Conservation (phyloP, 2,888 invertebrate genomes). For the Tholera decimalis region DNA sequence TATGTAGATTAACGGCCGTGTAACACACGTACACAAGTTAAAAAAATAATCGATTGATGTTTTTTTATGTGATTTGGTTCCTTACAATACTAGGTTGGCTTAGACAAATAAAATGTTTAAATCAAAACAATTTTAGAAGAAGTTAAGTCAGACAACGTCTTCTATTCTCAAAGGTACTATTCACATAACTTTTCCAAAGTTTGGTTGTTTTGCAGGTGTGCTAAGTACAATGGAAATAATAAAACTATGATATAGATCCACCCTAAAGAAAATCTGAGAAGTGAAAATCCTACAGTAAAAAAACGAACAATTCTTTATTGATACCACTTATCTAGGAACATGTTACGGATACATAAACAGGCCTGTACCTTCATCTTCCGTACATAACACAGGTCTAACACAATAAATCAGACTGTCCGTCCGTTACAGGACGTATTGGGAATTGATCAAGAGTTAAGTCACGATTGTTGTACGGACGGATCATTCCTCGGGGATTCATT, state of each 20-base stretch:
- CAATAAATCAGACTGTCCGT: slow-evolving; percentile 77
- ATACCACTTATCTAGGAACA: background rate
- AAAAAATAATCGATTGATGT: too few species aligned
- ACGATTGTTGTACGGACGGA: slow-evolving; percentile 86
- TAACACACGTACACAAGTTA: too few species aligned
- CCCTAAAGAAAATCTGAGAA: background rate
- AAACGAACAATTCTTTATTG: background rate
- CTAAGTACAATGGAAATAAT: too few species aligned
- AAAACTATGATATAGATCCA: background rate
- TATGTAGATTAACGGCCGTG: too few species aligned
- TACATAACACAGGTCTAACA: slow-evolving; percentile 64
- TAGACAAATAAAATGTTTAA: too few species aligned
- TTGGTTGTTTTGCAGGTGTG: too few species aligned
- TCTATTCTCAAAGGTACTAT: too few species aligned
- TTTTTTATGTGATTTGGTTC: too few species aligned
- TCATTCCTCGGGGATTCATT: slow-evolving; percentile 89
- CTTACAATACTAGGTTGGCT: too few species aligned
- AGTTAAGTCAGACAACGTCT: too few species aligned
- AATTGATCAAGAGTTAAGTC: slow-evolving; percentile 90
- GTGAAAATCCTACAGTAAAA: background rate
- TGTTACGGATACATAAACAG: slow-evolving; percentile 26
- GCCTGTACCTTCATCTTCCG: slow-evolving; percentile 39
- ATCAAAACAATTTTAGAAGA: too few species aligned
- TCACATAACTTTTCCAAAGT: too few species aligned
- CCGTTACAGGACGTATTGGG: slow-evolving; percentile 78